These are phyloP conservation scores for Cottus gobio DNA, from an alignment of 2,113 vertebrate genomes.

Conservation along the genomic window DNA sequence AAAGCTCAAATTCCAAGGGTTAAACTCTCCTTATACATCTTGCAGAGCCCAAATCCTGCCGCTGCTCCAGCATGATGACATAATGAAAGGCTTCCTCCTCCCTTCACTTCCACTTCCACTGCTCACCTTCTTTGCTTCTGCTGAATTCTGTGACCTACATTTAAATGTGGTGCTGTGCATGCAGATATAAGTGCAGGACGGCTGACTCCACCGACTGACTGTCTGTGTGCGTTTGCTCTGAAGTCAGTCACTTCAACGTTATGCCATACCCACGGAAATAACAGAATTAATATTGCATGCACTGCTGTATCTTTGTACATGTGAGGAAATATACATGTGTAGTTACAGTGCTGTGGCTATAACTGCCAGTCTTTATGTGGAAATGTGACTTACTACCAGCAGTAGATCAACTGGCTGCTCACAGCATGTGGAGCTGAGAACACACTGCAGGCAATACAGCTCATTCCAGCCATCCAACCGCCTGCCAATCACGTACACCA, in stretches of 20 bases:
- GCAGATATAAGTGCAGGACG: slow-evolving; percentile 38
- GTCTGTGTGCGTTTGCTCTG: slow-evolving; percentile 20
- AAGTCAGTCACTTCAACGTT: slow-evolving; percentile 24
- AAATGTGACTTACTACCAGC: slow-evolving; percentile 36
- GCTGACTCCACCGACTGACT: slow-evolving; percentile 27
- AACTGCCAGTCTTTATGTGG: slow-evolving; percentile 16
- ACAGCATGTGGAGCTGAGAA: slow-evolving; percentile 58
- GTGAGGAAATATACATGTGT: not conserved
- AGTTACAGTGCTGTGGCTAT: slow-evolving; percentile 1
- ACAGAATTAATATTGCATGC: slow-evolving; percentile 34
- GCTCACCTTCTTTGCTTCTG: slow-evolving; percentile 60
- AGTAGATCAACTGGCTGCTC: slow-evolving; percentile 25
- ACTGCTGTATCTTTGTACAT: not conserved
- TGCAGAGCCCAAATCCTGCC: slow-evolving; percentile 34
- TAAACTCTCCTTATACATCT: slow-evolving; percentile 8
- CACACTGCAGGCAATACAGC: slow-evolving; percentile 52
- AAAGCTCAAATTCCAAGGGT: slow-evolving; percentile 12
- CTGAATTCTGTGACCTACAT: slow-evolving; percentile 69
- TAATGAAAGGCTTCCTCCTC: slow-evolving; percentile 68
- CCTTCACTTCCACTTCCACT: slow-evolving; percentile 40
- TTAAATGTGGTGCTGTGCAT: slow-evolving; percentile 42
- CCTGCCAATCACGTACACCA: slow-evolving; percentile 67
- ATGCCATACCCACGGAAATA: slow-evolving; percentile 8
- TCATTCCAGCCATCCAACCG: slow-evolving; percentile 70
- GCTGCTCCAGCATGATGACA: slow-evolving; percentile 49